Base-by-base conservation (phyloP, 2,888 invertebrate genomes). In the Drosophila nigricruria region DNA sequence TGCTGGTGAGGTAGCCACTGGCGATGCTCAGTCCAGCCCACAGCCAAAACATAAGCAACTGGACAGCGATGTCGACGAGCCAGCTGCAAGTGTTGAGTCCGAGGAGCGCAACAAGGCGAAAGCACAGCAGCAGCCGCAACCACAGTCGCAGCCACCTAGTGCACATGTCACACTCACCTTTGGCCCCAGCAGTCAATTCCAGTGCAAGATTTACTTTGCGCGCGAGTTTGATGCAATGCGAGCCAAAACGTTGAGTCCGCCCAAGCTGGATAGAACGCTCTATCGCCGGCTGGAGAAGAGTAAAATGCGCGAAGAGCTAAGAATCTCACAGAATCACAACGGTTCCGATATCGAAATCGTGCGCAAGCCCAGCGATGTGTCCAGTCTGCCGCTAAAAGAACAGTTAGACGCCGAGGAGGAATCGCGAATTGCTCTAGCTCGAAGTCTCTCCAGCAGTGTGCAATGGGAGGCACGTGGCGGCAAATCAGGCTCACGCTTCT, bases 401-500 rank as follows among this genome's bases (percentile, higher is more conserved):
- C 81, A 68, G 9, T 79, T 92, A 82, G 61, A 81, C 61, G 69
- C 93, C 90, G 76, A 90, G 90, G 94, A 93, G 56, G 92, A 92
- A 63, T 88, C 91, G 0, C 38, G 97, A 95, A 92, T 96, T 76
- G 96, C 95, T 1, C 97, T 96, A 91, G 95, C 97, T n/a, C 94
- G 98, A 12, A 98, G 98, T 25, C 93, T 98, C 61, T 95, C 97
- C 40, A 94, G 96, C 74, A 98, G 98, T 90, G 95, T 96, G 40
- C 96, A 96, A 61, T 99, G 98, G 98, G 96, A 97, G 52, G 98
- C 99, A 0, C 94, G 96, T 77, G 99, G 99, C 5, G 99, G 99
- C 36, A 99, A 99, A 93, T 99, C 99, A 0, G 99, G 99, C 0
- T 98, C 98, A 9, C 95, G 96, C 36, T 99, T 99, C 94, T 97